Percentiles rank a stretch among this genome's conserved stretches.
Evolutionary conservation across 2,888 invertebrate species (phyloP).

Genomic region (Sialis fuliginosa): DNA sequence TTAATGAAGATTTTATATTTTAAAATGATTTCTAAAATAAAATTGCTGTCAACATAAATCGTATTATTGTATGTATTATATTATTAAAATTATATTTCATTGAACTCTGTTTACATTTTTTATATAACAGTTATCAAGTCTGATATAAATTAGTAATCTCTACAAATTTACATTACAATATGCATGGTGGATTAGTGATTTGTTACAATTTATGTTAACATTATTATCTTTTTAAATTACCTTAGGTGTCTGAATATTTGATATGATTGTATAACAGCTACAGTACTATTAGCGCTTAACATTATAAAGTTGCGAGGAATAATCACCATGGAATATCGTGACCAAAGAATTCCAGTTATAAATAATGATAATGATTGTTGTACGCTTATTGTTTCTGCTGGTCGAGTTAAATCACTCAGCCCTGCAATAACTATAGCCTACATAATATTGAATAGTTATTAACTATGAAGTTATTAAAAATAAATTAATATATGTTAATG

Average conservation of each 20-base stretch:
- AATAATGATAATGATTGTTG: constrained; percentile 64
- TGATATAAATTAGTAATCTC: too few species aligned
- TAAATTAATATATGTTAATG: not conserved
- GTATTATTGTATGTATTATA: too few species aligned
- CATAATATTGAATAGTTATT: constrained; percentile 9
- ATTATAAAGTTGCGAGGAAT: constrained; percentile 84
- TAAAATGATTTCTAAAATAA: too few species aligned
- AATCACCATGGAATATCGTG: constrained; percentile 79
- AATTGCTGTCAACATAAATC: too few species aligned
- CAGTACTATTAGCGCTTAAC: constrained; percentile 27
- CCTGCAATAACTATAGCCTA: constrained; percentile 65
- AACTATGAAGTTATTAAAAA: not conserved
- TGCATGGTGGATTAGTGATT: not conserved
- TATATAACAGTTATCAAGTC: too few species aligned
- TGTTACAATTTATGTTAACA: too few species aligned
- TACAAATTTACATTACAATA: not conserved
- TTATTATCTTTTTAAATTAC: not conserved
- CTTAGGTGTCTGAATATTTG: not conserved
- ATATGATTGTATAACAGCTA: not conserved
- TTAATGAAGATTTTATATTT: too few species aligned
- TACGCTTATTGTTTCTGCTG: constrained; percentile 66
- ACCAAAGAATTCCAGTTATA: constrained; percentile 78
- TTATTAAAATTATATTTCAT: too few species aligned
- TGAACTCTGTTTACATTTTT: too few species aligned
- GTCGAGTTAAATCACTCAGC: constrained; percentile 65